Conservation (phyloP, 1,140 invertebrate species). For the silkworm (Bombyx mori) region DNA sequence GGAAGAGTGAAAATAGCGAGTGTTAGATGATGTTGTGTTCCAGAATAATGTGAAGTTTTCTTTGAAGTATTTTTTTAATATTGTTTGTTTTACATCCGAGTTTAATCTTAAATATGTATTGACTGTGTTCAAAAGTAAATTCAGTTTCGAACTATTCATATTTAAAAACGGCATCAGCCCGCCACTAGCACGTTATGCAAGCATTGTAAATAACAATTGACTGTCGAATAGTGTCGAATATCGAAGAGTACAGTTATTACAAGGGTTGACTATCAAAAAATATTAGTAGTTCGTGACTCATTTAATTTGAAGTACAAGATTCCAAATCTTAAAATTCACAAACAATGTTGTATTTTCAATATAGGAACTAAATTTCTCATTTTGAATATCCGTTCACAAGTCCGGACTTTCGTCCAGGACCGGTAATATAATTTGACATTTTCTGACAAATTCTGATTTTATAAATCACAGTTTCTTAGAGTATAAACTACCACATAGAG, state of each 20-base stretch:
- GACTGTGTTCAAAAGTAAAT: conserved; percentile 37
- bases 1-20: conserved; percentile 29
- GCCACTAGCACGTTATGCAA: conserved; percentile 49
- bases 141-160: conserved; percentile 51
- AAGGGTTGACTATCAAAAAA: too few species aligned
- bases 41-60: conserved; percentile 14
- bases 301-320: too few species aligned
- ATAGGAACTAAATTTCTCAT: too few species aligned
- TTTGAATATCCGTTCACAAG: too few species aligned
- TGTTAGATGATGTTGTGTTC: conserved; percentile 5
- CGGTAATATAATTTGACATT: too few species aligned
- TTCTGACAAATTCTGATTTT: too few species aligned
- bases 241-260: not conserved
- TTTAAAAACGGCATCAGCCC: conserved; percentile 24
- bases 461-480: too few species aligned
- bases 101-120: conserved; percentile 44
- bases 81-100: conserved; percentile 24
- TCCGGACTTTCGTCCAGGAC: too few species aligned
- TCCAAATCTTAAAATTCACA: too few species aligned
- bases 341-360: too few species aligned
- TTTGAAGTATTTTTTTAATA: conserved; percentile 24
- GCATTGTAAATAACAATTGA: conserved; percentile 13
- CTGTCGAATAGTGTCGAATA: not conserved
- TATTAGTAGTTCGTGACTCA: too few species aligned
- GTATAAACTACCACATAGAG: too few species aligned